phyloP scores from a whole-genome alignment of 2,888 invertebrate genomes.

The Tinea semifulvella region DNA sequence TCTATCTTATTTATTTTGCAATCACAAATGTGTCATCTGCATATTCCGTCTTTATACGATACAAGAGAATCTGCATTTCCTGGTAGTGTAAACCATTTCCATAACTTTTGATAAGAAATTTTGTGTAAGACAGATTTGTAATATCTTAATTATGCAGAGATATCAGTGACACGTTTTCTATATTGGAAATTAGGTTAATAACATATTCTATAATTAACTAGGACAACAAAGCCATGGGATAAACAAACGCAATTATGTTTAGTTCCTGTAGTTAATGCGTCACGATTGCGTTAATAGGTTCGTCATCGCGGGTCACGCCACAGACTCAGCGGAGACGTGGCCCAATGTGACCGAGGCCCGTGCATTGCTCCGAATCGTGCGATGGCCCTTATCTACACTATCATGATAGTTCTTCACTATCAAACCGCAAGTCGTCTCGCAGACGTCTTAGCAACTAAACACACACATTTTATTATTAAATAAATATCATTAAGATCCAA shows the following conservation, averaged over 20 bases:
- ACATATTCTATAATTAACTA: slow-evolving; percentile 9
- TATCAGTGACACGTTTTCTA: neutral
- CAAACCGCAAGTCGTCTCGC: neutral
- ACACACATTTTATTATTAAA: too few species aligned
- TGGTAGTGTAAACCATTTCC: too few species aligned
- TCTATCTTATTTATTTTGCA: too few species aligned
- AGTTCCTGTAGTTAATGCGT: slow-evolving; percentile 10
- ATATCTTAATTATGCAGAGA: neutral
- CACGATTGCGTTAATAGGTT: slow-evolving; percentile 5
- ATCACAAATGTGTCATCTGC: too few species aligned
- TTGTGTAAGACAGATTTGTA: neutral
- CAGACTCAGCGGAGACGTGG: slow-evolving; percentile 26
- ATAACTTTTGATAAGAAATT: too few species aligned
- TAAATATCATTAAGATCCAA: too few species aligned
- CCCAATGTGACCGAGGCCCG: slow-evolving; percentile 23
- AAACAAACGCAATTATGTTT: slow-evolving; percentile 1
- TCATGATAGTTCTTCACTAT: neutral
- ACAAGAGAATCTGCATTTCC: too few species aligned
- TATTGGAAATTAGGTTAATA: neutral
- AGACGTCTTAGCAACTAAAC: too few species aligned
- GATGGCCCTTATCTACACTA: neutral
- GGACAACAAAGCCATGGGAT: neutral
- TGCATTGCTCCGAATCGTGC: neutral
- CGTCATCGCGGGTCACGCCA: slow-evolving; percentile 25
- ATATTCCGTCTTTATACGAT: too few species aligned